Conservation (phyloP, 2,888 invertebrate species). For the Torymus tubicola region DNA sequence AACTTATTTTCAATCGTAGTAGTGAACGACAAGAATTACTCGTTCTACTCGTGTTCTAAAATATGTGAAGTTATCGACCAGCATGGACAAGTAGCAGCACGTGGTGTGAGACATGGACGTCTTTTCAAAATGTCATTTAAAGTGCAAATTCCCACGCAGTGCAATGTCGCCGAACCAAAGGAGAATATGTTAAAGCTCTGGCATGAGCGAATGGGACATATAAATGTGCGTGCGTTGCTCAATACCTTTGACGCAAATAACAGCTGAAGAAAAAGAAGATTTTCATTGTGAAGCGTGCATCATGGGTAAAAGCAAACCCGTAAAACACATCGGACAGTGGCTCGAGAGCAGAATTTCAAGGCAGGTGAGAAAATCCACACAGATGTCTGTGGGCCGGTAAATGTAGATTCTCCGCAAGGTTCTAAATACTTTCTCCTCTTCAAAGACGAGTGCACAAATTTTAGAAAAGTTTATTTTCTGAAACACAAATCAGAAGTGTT, state of each 20-base stretch:
- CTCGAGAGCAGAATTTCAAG: background rate
- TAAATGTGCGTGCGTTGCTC: background rate
- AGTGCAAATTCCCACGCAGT: background rate
- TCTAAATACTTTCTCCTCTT: slow-evolving; percentile 27
- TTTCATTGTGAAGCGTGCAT: background rate
- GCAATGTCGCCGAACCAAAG: background rate
- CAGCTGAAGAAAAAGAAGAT: too few relatives aligned
- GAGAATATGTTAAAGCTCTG: background rate
- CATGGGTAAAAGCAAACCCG: background rate
- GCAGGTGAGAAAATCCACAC: background rate
- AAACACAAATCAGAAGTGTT: slow-evolving; percentile 20
- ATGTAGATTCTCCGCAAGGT: slow-evolving; percentile 21
- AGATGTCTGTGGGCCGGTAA: background rate
- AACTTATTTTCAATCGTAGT: slow-evolving; percentile 13
- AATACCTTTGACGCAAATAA: background rate
- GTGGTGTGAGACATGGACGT: background rate
- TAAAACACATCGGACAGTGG: background rate
- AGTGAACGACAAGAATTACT: background rate
- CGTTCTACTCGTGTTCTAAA: background rate
- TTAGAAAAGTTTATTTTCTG: slow-evolving; percentile 32
- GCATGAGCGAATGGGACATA: background rate
- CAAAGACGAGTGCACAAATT: slow-evolving; percentile 24
- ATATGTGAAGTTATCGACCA: background rate
- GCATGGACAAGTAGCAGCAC: background rate
- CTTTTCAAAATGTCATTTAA: slow-evolving; percentile 1